phyloP scores from a whole-genome alignment of 2,888 invertebrate genomes.

The Troilus luridus region DNA sequence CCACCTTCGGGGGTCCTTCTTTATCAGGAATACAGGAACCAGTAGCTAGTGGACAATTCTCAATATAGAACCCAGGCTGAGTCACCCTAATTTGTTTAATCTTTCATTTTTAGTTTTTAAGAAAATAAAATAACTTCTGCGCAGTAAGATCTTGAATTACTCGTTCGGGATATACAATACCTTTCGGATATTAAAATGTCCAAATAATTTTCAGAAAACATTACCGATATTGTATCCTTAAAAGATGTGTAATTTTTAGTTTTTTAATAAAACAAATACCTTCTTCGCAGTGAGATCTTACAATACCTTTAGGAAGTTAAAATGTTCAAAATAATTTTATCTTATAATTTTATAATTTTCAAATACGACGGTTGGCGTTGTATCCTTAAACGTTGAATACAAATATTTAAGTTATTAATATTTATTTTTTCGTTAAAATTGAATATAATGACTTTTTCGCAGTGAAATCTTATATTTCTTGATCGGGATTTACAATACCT shows the following conservation, averaged over 20 bases:
- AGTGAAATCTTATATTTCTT: no score
- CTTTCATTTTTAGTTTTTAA: neutral
- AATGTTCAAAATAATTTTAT: neutral
- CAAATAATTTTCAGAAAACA: no score
- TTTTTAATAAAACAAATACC: no score
- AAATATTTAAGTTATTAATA: no score
- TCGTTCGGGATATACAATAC: neutral
- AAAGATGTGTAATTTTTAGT: no score
- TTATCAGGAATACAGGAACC: constrained; percentile 38
- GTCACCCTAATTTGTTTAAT: neutral
- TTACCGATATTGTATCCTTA: no score
- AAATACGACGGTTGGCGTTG: no score
- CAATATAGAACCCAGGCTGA: neutral
- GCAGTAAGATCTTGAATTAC: neutral
- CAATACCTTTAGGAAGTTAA: neutral
- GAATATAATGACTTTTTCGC: no score
- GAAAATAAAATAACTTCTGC: neutral
- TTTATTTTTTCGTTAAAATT: no score
- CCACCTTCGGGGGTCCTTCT: constrained; percentile 12
- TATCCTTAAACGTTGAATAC: no score
- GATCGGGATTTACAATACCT: no score
- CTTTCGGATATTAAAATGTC: neutral
- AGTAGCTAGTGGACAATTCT: neutral
- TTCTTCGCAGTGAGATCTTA: no score
- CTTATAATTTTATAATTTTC: neutral